Base-by-base conservation (phyloP, 2,888 invertebrate species). In the Blomia tropicalis region DNA sequence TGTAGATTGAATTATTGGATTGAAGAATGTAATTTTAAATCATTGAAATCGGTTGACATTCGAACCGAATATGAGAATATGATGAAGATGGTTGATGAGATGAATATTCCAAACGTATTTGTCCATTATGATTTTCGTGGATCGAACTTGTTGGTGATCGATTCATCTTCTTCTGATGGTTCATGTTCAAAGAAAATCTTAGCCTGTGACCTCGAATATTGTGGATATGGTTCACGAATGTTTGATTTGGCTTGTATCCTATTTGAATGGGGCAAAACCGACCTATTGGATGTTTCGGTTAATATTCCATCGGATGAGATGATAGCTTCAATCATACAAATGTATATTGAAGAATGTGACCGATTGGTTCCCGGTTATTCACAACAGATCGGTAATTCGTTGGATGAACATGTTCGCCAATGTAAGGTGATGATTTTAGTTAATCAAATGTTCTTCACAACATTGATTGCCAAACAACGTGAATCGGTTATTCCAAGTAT, bases 341-440 rank as follows among this genome's bases (percentile, higher is more conserved):
- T 47, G 51, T 47, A 47, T n/a, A 47, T 47, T 47, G 51, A 47
- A 27, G 11, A 47, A n/a, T 47, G 51, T n/a, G 51, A 47, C 22
- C 22, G 27, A 47, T 22, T 47, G 51, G 22, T 14, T 11, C 51
- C 51, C 11, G 51, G 51, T 14, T 47, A 47, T 27, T 47, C 51
- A n/a, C 7, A 7, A 7, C 7, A 47, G 22, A 7, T 14, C 14
- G 51, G 22, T 11, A 47, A 47, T n/a, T 11, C 7, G 5, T 19
- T 47, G 7, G 51, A 7, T 7, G 14, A 7, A 27, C 51, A 47
- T 27, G 23, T 47, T 11, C 51, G 27, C 23, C 7, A 47, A 27
- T 7, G 7, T 14, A 22, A 27, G 23, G 5, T 47, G 7, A 47
- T 47, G 51, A 14, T 47, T 47, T n/a, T 47, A 7, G 7, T 27